Conservation (phyloP, 2,888 invertebrate genomes). For the Panorpa germanica region DNA sequence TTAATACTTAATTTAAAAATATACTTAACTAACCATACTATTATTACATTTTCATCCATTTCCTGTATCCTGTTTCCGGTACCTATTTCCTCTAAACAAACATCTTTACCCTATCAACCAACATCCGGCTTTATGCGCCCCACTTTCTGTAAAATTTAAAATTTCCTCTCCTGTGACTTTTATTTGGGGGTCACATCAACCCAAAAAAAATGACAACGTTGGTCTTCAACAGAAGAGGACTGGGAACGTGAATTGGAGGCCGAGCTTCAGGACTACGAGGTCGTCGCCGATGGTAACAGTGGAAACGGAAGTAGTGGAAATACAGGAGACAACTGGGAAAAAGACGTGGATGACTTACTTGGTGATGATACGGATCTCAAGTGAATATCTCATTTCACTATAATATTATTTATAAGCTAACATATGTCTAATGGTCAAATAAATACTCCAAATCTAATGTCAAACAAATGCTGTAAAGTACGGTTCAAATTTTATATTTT, state of each 20-base stretch:
- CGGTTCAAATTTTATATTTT: too few species aligned
- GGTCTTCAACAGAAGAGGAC: slow-evolving; percentile 50
- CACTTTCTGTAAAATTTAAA: slow-evolving; percentile 22
- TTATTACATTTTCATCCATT: too few species aligned
- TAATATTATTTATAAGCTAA: too few species aligned
- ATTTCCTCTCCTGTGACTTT: slow-evolving; percentile 17
- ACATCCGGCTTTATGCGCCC: slow-evolving; percentile 18
- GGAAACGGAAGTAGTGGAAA: slow-evolving; percentile 23
- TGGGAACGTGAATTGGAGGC: slow-evolving; percentile 94
- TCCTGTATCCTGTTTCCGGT: too few species aligned
- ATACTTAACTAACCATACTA: too few species aligned
- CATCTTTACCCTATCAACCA: too few species aligned
- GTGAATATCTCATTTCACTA: too few species aligned
- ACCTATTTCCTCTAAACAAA: too few species aligned
- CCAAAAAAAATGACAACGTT: slow-evolving; percentile 10
- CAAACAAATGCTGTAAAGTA: too few species aligned
- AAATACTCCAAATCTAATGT: too few species aligned
- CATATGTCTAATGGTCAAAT: too few species aligned
- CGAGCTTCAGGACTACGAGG: slow-evolving; percentile 88
- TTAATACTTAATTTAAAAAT: too few species aligned
- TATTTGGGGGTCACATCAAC: slow-evolving; percentile 4
- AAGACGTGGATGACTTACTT: slow-evolving; percentile 49
- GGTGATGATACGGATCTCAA: slow-evolving; percentile 38
- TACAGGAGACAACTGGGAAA: slow-evolving; percentile 41
- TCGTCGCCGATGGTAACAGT: slow-evolving; percentile 43